Conservation (phyloP, 2,888 invertebrate genomes). For the Blastobasis lacticolella region DNA sequence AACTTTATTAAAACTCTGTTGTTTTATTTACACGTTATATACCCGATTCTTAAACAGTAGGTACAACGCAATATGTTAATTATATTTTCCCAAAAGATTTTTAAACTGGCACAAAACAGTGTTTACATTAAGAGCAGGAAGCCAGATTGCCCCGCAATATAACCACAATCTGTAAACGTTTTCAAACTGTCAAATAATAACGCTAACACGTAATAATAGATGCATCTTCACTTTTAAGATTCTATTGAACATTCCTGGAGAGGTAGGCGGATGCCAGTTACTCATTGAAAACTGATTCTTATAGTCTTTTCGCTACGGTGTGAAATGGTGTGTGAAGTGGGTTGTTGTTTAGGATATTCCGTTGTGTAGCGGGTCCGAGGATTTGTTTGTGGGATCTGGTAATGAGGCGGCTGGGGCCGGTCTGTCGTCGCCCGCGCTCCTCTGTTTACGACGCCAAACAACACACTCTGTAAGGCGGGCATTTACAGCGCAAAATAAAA, state of each 20-base stretch:
- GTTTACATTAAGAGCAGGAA: slow-evolving; percentile 68
- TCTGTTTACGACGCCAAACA: slow-evolving; percentile 50
- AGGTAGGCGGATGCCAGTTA: slow-evolving; percentile 21
- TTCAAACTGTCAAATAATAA: slow-evolving; percentile 74
- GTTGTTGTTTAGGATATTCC: slow-evolving; percentile 50
- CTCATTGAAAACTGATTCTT: slow-evolving; percentile 19
- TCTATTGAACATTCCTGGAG: slow-evolving; percentile 50
- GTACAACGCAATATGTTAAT: too few species aligned
- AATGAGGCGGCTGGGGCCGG: slow-evolving; percentile 55
- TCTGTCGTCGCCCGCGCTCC: slow-evolving; percentile 53
- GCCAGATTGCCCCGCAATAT: slow-evolving; percentile 69
- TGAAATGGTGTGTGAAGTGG: slow-evolving; percentile 20
- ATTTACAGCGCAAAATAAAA: slow-evolving; percentile 20
- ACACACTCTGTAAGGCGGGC: slow-evolving; percentile 36
- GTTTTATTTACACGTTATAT: neutral
- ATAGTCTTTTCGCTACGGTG: slow-evolving; percentile 20
- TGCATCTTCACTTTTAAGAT: slow-evolving; percentile 58
- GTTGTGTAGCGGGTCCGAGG: slow-evolving; percentile 36
- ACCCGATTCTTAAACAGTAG: too few species aligned
- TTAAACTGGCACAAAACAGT: slow-evolving; percentile 38
- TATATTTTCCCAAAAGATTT: too few species aligned
- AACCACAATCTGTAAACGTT: slow-evolving; percentile 66
- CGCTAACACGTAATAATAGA: slow-evolving; percentile 71
- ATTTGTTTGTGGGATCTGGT: slow-evolving; percentile 52
- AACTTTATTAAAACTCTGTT: neutral